A percentile compares a stretch with the other conserved stretches of the same genome.
These are phyloP conservation scores for Ficedula albicollis DNA, from an alignment of 2,797 vertebrate genomes.

Conservation along the genomic window DNA sequence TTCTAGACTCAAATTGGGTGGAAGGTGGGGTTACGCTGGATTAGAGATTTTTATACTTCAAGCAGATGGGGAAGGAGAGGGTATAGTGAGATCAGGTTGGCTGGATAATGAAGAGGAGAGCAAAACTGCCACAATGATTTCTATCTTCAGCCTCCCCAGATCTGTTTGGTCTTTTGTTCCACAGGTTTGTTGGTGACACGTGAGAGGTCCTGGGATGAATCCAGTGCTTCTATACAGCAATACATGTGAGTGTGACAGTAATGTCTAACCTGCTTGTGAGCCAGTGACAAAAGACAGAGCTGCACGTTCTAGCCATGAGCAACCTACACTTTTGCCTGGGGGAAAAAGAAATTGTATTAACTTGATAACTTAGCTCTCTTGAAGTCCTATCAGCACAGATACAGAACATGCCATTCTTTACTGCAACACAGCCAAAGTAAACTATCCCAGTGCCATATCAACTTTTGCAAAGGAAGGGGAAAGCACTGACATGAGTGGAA, in stretches of 20 bases:
- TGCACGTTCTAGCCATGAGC: not conserved
- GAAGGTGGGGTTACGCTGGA: not conserved
- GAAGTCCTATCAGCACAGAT: slow-evolving; percentile 40
- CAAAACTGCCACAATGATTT: not conserved
- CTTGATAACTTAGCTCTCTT: not conserved
- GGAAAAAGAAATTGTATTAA: not conserved
- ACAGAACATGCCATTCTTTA: slow-evolving; percentile 23
- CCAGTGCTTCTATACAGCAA: not conserved
- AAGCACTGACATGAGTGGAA: slow-evolving; percentile 15
- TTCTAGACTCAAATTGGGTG: not conserved
- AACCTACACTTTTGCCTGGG: not conserved
- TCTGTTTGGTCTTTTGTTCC: not conserved
- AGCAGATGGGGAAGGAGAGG: not conserved
- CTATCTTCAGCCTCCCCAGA: not conserved
- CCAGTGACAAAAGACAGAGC: not conserved
- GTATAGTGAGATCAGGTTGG: not conserved
- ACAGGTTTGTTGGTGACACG: not conserved
- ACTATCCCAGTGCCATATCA: slow-evolving; percentile 35
- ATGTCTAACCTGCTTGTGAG: not conserved
- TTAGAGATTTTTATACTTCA: not conserved
- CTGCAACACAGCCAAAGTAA: slow-evolving; percentile 22
- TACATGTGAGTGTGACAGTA: not conserved
- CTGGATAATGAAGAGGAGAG: not conserved
- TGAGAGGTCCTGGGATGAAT: not conserved
- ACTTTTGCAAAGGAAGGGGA: not conserved